Evolutionary conservation across 2,888 invertebrate species (phyloP).

Genomic region (Melipona bicolor): DNA sequence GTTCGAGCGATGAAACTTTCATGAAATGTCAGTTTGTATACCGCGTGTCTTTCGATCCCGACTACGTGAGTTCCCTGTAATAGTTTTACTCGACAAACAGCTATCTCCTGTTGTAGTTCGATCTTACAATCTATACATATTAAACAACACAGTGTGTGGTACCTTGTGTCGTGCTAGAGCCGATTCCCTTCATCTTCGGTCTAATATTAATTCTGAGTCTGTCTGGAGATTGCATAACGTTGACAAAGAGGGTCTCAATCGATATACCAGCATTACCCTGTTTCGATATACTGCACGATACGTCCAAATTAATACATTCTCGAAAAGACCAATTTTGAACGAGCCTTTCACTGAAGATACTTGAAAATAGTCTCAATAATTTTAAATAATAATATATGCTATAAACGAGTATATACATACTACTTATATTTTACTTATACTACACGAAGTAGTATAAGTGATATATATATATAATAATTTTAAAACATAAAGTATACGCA

Average conservation of each 20-base stretch:
- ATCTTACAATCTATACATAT: conserved; percentile 13
- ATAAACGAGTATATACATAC: no score
- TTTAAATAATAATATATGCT: no score
- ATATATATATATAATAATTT: no score
- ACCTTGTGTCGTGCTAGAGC: neutral
- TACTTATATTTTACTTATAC: no score
- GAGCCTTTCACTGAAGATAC: no score
- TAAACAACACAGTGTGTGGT: neutral
- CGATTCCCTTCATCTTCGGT: neutral
- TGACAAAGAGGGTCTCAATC: neutral
- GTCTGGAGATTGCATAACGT: neutral
- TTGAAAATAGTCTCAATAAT: no score
- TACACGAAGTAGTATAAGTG: no score
- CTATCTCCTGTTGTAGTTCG: conserved; percentile 2
- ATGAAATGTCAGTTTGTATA: neutral
- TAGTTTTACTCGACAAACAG: conserved; percentile 8
- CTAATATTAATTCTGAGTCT: neutral
- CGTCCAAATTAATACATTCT: neutral
- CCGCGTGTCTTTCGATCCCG: neutral
- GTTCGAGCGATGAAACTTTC: conserved; percentile 1
- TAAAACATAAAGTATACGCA: no score
- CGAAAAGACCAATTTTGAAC: no score
- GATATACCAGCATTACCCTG: no score
- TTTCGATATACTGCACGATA: neutral
- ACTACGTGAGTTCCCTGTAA: neutral